Evolutionary conservation across 2,888 invertebrate species (phyloP), one percentile per base, ranked within the genome.

Genomic region (Habroteleia sp.): DNA sequence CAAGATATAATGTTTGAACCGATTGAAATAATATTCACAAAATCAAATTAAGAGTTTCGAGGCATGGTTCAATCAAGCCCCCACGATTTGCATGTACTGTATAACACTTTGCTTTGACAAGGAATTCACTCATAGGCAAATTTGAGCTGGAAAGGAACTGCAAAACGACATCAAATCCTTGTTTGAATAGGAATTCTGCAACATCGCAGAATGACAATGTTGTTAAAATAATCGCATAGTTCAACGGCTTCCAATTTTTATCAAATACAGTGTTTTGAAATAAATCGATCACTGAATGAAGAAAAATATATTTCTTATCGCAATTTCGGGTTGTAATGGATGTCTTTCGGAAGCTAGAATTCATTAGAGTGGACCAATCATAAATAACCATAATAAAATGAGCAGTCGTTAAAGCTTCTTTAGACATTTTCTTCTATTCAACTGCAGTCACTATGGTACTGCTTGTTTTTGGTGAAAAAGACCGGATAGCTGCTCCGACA

Each of bases 401-500:
- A 0, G 37, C 60, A 8, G 60, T 60, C 10, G 60, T 60, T 31
- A 35, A 16, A 4, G 60, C 60, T 16, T 60, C 37, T 46, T 42
- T 6, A n/a, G 60, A 37, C 2, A 60, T 8, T 0, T 23, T 16
- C 4, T 27, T 16, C 0, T 3, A 0, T 37, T 35, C 31, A 17
- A 72, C 42, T 6, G 65, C 72, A 17, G 50, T 41, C 10, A 27
- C 25, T 11, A 73, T 17, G 2, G 63, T 65, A 37, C 44, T 37
- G n/a, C 10, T n/a, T 8, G 65, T 73, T 44, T 66, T 37, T 8
- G 29, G 11, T 2, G 50, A 50, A 11, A 73, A 66, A 16, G 60
- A 66, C n/a, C 60, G 11, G 1, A 52, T 33, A 7, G 58, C 73
- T 3, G 39, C 52, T 5, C 73, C 73, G 10, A 58, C 73, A 16